These are phyloP conservation scores for Paraplagusia blochii DNA, from an alignment of 2,113 vertebrate genomes.

Conservation along the genomic window DNA sequence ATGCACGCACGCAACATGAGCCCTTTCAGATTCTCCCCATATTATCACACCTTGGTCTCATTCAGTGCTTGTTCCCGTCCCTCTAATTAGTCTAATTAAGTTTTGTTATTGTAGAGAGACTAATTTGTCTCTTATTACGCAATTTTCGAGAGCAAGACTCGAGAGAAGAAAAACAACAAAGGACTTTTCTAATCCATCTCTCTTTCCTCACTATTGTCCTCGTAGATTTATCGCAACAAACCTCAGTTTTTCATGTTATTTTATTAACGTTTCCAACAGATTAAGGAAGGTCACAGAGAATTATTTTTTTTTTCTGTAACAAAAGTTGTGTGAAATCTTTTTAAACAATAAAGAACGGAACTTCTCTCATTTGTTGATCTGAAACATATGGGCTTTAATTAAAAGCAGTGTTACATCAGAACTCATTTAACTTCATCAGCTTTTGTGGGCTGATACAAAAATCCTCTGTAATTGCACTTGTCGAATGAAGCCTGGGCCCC, in stretches of 20 bases:
- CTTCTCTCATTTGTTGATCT: slow-evolving; percentile 21
- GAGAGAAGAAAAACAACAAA: no score
- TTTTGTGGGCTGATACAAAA: slow-evolving; percentile 27
- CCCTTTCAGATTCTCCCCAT: background rate
- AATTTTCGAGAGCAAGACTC: slow-evolving; percentile 13
- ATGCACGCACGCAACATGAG: no score
- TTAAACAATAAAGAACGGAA: slow-evolving; percentile 4
- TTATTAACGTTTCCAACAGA: no score
- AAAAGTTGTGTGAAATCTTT: background rate
- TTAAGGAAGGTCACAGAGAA: background rate
- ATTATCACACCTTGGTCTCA: slow-evolving; percentile 15
- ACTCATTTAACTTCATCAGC: slow-evolving; percentile 24
- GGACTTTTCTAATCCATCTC: slow-evolving; percentile 35
- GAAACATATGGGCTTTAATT: slow-evolving; percentile 14
- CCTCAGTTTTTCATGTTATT: slow-evolving; percentile 40
- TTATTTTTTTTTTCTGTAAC: background rate
- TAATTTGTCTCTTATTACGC: background rate
- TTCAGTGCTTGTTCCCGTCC: slow-evolving; percentile 31
- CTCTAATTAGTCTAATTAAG: slow-evolving; percentile 58
- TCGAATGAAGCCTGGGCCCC: slow-evolving; percentile 31
- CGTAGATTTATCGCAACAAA: slow-evolving; percentile 37
- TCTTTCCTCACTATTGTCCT: slow-evolving; percentile 1
- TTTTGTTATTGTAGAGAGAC: slow-evolving; percentile 40
- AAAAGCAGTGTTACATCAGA: slow-evolving; percentile 14
- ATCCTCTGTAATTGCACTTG: slow-evolving; percentile 49